Conservation (phyloP, 2,888 invertebrate genomes). For the Myathropa florea region DNA sequence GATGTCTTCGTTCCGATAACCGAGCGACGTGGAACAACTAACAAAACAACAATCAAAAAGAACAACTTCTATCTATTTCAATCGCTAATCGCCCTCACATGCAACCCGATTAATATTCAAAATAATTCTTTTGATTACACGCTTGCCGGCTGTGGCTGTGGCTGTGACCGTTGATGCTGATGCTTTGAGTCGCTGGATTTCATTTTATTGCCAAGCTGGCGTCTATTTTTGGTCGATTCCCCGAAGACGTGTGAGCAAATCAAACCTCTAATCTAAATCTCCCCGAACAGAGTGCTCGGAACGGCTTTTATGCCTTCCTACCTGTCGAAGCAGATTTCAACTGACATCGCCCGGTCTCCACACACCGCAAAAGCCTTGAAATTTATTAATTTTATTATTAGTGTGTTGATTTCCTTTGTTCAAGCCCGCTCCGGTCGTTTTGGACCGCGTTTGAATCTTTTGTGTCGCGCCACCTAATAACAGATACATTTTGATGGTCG, state of each 20-base stretch:
- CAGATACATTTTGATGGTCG: slow-evolving; percentile 68
- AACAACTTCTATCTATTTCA: slow-evolving; percentile 31
- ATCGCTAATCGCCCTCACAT: slow-evolving; percentile 69
- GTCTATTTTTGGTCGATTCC: slow-evolving; percentile 56
- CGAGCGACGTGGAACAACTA: neutral
- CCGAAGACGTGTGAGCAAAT: slow-evolving; percentile 70
- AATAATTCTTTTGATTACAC: slow-evolving; percentile 69
- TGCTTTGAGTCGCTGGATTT: slow-evolving; percentile 35
- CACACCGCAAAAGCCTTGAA: slow-evolving; percentile 66
- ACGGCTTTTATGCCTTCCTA: slow-evolving; percentile 38
- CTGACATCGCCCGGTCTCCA: slow-evolving; percentile 17
- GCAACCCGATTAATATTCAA: slow-evolving; percentile 71
- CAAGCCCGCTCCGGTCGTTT: slow-evolving; percentile 45
- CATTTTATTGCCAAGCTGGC: slow-evolving; percentile 55
- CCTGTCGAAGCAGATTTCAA: slow-evolving; percentile 57
- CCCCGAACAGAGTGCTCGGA: slow-evolving; percentile 6
- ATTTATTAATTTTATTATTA: slow-evolving; percentile 65
- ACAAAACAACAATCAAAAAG: neutral
- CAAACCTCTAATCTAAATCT: slow-evolving; percentile 60
- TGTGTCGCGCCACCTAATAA: slow-evolving; percentile 71
- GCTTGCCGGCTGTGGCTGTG: slow-evolving; percentile 33
- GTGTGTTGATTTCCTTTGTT: slow-evolving; percentile 66
- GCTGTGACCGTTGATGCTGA: neutral
- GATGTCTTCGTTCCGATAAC: slow-evolving; percentile 66
- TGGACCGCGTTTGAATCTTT: slow-evolving; percentile 30